Evolutionary conservation across 2,797 vertebrate genomes (phyloP).

Genomic region (Choloepus didactylus): DNA sequence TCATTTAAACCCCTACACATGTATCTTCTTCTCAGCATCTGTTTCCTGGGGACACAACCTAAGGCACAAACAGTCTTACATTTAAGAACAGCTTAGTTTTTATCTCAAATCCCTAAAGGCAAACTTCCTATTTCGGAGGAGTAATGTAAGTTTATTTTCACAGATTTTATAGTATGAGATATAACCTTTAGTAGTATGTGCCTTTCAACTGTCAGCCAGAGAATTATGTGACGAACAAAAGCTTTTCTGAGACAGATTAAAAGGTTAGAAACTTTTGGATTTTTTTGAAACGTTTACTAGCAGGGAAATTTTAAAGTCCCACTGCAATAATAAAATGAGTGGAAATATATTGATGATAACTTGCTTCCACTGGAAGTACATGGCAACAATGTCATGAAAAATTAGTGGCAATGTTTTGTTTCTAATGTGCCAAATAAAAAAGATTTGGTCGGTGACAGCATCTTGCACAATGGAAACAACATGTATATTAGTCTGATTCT

Average conservation of each 20-base stretch:
- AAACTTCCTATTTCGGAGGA: neutral
- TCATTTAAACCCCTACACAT: neutral
- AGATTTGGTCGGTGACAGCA: neutral
- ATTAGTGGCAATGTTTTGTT: neutral
- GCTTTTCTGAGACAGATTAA: neutral
- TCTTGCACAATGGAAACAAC: neutral
- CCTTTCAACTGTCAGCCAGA: neutral
- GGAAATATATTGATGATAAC: neutral
- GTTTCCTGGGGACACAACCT: neutral
- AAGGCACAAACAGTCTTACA: neutral
- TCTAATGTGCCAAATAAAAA: neutral
- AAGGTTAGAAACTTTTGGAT: neutral
- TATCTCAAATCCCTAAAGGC: neutral
- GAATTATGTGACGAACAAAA: neutral
- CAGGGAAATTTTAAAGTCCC: neutral
- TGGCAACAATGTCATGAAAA: neutral
- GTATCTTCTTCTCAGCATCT: neutral
- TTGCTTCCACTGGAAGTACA: neutral
- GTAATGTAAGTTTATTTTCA: neutral
- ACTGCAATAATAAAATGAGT: neutral
- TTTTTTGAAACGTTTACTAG: neutral
- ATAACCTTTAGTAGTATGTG: neutral
- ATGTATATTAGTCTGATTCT: neutral
- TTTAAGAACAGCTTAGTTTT: neutral
- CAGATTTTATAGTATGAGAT: neutral